These are phyloP conservation scores for Drosophila aff. DNA, from an alignment of 1,140 invertebrate species.

Conservation along the genomic window DNA sequence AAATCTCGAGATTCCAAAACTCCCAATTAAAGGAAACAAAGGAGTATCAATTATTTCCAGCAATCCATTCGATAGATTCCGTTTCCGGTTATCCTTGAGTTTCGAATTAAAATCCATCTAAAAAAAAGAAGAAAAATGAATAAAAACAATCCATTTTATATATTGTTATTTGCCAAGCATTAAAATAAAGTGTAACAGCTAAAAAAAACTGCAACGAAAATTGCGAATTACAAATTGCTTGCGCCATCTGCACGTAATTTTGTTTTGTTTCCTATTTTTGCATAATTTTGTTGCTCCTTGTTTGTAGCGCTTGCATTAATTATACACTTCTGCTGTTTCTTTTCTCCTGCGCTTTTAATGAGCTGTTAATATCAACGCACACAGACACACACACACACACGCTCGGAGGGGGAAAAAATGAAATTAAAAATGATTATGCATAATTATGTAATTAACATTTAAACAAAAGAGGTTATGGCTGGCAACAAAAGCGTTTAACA, in stretches of 20 bases:
- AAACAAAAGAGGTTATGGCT: conserved; percentile 79
- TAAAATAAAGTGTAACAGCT: conserved; percentile 4
- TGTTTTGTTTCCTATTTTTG: conserved; percentile 28
- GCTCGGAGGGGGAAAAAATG: conserved; percentile 26
- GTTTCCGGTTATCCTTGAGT: conserved; percentile 13
- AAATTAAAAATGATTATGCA: conserved; percentile 77
- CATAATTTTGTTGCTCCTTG: conserved; percentile 67
- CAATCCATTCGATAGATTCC: conserved; percentile 2
- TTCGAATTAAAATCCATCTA: neutral
- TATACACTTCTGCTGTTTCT: conserved; percentile 57
- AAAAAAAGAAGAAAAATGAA: neutral
- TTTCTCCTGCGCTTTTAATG: conserved; percentile 70
- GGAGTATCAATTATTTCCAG: conserved; percentile 6
- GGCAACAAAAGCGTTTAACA: conserved; percentile 73
- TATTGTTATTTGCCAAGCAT: neutral
- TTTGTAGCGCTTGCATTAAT: conserved; percentile 66
- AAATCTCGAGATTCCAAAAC: conserved; percentile 3
- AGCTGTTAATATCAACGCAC: conserved; percentile 77
- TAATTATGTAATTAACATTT: conserved; percentile 85
- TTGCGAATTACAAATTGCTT: conserved; percentile 36
- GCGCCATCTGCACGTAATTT: conserved; percentile 21
- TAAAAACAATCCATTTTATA: conserved; percentile 9
- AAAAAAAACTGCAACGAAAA: conserved; percentile 42
- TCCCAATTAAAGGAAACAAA: conserved; percentile 3
- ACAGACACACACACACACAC: conserved; percentile 30